Evolutionary conservation across 2,113 vertebrate genomes (phyloP).

Genomic region (Notothenia coriiceps): DNA sequence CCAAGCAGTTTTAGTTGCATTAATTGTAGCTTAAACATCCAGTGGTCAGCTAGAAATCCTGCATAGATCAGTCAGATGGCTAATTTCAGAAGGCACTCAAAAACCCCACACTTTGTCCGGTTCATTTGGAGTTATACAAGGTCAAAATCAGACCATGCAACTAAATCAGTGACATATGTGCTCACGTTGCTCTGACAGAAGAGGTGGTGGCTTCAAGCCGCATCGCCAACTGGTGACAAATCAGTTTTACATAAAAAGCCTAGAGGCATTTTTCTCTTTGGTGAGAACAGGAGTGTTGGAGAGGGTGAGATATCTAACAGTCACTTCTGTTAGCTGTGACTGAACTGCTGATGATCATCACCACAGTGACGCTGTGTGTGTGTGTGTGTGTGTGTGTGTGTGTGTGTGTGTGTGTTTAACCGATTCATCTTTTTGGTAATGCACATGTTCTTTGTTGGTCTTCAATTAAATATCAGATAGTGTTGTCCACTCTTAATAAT

Average conservation of each 20-base stretch:
- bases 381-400: slow-evolving; percentile 21
- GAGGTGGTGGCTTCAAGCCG: slow-evolving; percentile 22
- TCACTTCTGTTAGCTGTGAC: slow-evolving; percentile 61
- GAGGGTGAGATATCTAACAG: slow-evolving; percentile 61
- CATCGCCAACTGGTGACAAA: slow-evolving; percentile 55
- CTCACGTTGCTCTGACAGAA: slow-evolving; percentile 19
- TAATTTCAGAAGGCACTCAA: background rate
- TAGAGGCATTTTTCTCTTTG: slow-evolving; percentile 39
- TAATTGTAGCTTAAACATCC: background rate
- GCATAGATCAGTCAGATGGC: background rate
- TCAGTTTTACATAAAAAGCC: slow-evolving; percentile 61
- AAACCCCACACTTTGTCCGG: background rate
- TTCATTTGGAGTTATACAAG: background rate
- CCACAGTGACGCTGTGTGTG: slow-evolving; percentile 32
- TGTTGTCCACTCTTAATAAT: background rate
- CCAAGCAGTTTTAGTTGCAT: background rate
- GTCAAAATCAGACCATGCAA: slow-evolving; percentile 14
- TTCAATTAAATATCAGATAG: slow-evolving; percentile 15
- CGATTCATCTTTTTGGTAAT: slow-evolving; percentile 46
- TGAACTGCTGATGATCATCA: slow-evolving; percentile 56
- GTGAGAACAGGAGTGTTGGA: slow-evolving; percentile 56
- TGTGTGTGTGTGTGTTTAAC: slow-evolving; percentile 26
- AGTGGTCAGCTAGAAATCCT: background rate
- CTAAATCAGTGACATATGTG: slow-evolving; percentile 41
- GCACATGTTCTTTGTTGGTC: background rate